These are phyloP conservation scores for Oxyruncus cristatus DNA, from an alignment of 2,113 vertebrate genomes.

Conservation along the genomic window DNA sequence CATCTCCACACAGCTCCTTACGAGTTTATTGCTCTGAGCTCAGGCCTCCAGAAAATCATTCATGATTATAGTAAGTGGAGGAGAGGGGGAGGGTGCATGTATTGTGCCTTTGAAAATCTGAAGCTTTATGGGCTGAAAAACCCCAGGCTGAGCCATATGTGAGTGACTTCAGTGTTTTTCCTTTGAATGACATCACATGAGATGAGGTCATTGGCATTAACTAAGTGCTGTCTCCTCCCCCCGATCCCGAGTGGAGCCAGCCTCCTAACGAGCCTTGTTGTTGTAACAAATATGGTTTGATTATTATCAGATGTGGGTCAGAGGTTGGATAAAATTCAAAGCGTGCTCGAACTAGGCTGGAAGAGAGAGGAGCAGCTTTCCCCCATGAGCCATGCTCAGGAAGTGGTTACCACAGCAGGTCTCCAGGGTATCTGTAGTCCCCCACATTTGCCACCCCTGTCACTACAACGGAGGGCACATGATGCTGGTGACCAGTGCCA, in stretches of 20 bases:
- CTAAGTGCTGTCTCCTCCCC: conserved; percentile 53
- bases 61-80: conserved; percentile 27
- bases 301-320: conserved; percentile 71
- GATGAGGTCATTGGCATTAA: conserved; percentile 68
- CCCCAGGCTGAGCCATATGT: conserved; percentile 62
- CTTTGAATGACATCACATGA: conserved; percentile 70
- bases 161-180: conserved; percentile 71
- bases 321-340: conserved; percentile 64
- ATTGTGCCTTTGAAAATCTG: conserved; percentile 63
- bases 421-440: neutral
- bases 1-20: conserved; percentile 6
- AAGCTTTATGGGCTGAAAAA: conserved; percentile 58
- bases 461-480: accelerated
- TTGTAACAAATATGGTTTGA: conserved; percentile 69
- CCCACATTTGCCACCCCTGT: neutral
- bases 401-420: neutral
- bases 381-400: neutral
- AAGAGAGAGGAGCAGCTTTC: neutral
- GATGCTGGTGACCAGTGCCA: neutral
- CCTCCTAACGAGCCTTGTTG: conserved; percentile 66
- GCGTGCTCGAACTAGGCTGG: neutral
- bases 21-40: conserved; percentile 15
- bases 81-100: neutral
- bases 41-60: conserved; percentile 41
- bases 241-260: conserved; percentile 43